Conservation (phyloP, 2,888 invertebrate genomes). For the Aricia artaxerxes region DNA sequence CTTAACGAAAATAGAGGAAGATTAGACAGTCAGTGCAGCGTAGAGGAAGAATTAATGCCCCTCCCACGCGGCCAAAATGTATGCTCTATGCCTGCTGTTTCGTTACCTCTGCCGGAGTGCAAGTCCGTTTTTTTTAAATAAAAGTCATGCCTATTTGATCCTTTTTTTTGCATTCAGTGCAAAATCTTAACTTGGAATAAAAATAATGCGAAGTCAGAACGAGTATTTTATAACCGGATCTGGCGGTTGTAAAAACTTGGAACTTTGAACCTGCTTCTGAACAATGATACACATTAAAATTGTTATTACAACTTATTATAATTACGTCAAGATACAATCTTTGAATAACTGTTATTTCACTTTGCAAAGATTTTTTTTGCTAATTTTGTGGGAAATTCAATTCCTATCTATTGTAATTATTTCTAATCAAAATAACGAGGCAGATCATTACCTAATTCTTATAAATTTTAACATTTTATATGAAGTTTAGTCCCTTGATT, state of each 20-base stretch:
- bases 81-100: background rate
- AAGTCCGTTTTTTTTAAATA: background rate
- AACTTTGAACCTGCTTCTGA: background rate
- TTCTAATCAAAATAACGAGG: too few species aligned
- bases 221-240: conserved; percentile 15
- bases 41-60: too few species aligned
- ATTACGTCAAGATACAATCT: background rate
- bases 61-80: background rate
- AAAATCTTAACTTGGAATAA: background rate
- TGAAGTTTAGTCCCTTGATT: too few species aligned
- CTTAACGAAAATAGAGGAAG: too few species aligned
- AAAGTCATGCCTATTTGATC: background rate
- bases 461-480: too few species aligned
- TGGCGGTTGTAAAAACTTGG: background rate
- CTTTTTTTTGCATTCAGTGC: background rate
- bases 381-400: background rate
- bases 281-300: background rate
- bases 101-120: background rate
- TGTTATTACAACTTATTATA: background rate
- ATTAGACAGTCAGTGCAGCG: too few species aligned
- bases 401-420: too few species aligned
- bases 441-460: too few species aligned
- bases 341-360: background rate
- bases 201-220: conserved; percentile 6
- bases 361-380: background rate